Evolutionary conservation across 2,888 invertebrate genomes (phyloP).

Genomic region (Tineola bisselliella): DNA sequence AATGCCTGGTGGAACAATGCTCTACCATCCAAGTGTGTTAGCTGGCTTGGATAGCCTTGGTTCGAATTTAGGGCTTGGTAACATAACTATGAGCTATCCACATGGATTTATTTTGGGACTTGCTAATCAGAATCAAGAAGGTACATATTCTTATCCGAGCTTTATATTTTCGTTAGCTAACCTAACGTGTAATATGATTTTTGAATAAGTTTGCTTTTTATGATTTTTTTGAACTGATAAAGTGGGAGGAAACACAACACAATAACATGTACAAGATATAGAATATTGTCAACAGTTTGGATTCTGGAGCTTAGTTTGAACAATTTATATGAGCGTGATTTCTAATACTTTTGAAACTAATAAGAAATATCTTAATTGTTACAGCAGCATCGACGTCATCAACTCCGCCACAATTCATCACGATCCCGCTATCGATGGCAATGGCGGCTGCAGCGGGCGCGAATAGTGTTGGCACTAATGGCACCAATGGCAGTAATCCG

Average conservation of each 20-base stretch:
- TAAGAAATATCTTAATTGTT: no score
- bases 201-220: no score
- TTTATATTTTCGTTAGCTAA: no score
- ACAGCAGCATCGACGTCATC: slow-evolving; percentile 36
- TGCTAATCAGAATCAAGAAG: slow-evolving; percentile 59
- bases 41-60: slow-evolving; percentile 48
- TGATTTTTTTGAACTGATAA: no score
- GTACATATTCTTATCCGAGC: no score
- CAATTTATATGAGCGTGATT: no score
- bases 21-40: slow-evolving; percentile 48
- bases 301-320: no score
- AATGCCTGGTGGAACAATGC: slow-evolving; percentile 52
- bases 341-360: no score
- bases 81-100: slow-evolving; percentile 57
- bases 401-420: slow-evolving; percentile 72
- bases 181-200: no score
- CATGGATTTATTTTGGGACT: slow-evolving; percentile 59
- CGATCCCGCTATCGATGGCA: slow-evolving; percentile 75
- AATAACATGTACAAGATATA: no score
- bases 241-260: no score
- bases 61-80: slow-evolving; percentile 48
- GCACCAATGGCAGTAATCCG: slow-evolving; percentile 55
- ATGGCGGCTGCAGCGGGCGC: slow-evolving; percentile 64
- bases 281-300: no score
- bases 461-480: slow-evolving; percentile 37